A percentile compares a stretch with the other conserved stretches of the same genome.
phyloP scores from a whole-genome alignment of 2,113 vertebrate genomes.

The Ciconia stormi region DNA sequence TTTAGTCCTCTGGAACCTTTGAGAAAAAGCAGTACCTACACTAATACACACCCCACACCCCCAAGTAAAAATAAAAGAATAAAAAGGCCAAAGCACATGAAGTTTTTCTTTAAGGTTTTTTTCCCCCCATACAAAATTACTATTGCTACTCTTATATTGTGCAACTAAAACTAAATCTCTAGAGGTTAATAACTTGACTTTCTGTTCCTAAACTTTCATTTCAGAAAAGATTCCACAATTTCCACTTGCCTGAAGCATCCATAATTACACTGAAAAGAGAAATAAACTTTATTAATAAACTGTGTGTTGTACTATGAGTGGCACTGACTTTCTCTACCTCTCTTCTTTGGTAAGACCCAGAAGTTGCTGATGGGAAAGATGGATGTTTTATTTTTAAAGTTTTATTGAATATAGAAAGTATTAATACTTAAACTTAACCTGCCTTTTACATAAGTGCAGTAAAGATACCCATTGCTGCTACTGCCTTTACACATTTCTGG shows the following conservation, averaged over 20 bases:
- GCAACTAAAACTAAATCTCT: neutral
- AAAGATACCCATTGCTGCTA: neutral
- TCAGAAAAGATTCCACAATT: neutral
- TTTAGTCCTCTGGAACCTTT: neutral
- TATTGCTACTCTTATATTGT: neutral
- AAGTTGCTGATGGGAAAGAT: neutral
- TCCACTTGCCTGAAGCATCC: neutral
- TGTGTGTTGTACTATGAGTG: rapidly evolving
- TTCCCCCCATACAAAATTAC: neutral
- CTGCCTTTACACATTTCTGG: neutral
- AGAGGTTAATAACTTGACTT: neutral
- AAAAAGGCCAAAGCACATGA: neutral
- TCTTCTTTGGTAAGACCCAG: neutral
- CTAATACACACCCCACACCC: neutral
- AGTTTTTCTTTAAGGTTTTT: neutral
- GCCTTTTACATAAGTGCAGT: neutral
- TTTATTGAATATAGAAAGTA: neutral
- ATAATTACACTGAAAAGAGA: neutral
- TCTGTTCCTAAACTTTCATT: neutral
- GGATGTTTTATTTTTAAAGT: neutral
- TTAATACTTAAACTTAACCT: slow-evolving; percentile 35
- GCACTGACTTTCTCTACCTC: neutral
- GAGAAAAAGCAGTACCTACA: neutral
- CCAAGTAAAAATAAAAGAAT: neutral
- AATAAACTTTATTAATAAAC: neutral